phyloP scores from a whole-genome alignment of 1,140 invertebrate genomes.

The Metaphire vulgaris region DNA sequence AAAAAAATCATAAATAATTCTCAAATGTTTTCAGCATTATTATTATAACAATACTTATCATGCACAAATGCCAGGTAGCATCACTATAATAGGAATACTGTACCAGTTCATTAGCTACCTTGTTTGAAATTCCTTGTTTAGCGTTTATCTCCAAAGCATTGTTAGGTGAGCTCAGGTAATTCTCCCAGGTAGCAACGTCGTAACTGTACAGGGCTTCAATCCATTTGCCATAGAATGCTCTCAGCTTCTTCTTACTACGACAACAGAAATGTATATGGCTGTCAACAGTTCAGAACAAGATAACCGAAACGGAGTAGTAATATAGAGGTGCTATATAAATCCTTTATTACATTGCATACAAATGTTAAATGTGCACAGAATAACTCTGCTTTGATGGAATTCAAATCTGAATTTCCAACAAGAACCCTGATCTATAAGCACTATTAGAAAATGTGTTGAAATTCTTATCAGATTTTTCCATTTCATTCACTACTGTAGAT shows the following conservation, averaged over 20 bases:
- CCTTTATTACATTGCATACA: not conserved
- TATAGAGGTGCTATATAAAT: not conserved
- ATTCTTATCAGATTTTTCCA: too few species aligned
- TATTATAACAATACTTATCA: too few species aligned
- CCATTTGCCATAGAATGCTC: conserved; percentile 91
- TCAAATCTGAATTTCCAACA: not conserved
- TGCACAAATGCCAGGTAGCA: too few species aligned
- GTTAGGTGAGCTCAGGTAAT: conserved; percentile 2
- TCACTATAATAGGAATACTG: too few species aligned
- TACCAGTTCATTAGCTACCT: too few species aligned
- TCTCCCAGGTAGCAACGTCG: conserved; percentile 64
- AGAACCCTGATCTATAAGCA: too few species aligned
- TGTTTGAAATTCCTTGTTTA: not conserved
- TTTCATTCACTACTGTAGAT: too few species aligned
- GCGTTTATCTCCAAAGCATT: not conserved
- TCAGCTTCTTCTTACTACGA: conserved; percentile 64
- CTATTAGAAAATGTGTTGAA: too few species aligned
- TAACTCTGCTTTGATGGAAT: not conserved
- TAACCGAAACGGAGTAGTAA: not conserved
- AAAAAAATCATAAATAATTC: too few species aligned
- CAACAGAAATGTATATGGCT: not conserved
- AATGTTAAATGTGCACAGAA: not conserved
- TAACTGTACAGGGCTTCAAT: conserved; percentile 74
- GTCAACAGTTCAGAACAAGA: not conserved
- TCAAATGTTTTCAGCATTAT: too few species aligned